Evolutionary conservation across 2,113 vertebrate species (phyloP).

Genomic region (Stercorarius parasiticus): DNA sequence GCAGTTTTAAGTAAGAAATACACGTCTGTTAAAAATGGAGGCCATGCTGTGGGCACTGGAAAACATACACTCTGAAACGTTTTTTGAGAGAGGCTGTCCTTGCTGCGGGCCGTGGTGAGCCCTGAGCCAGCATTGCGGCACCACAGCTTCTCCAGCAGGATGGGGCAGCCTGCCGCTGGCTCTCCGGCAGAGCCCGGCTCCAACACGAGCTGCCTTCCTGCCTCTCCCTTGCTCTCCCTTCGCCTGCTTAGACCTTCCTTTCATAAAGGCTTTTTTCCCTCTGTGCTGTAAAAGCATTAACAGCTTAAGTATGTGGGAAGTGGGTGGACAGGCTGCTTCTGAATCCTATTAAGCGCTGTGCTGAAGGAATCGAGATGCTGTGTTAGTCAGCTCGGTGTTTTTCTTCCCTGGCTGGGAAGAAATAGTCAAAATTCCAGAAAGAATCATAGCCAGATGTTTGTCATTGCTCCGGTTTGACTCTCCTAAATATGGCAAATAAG

Average conservation of each 20-base stretch:
- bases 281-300: constrained; percentile 21
- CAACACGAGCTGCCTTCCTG: neutral
- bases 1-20: neutral
- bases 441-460: constrained; percentile 75
- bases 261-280: neutral
- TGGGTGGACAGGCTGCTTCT: constrained; percentile 31
- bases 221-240: neutral
- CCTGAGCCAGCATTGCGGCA: rapidly evolving
- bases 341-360: constrained; percentile 18
- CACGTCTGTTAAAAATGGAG: rapidly evolving
- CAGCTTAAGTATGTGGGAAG: constrained; percentile 43
- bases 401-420: constrained; percentile 50
- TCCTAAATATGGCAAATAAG: constrained; percentile 75
- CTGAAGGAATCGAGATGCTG: neutral
- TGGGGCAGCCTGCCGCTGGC: neutral
- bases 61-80: neutral
- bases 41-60: rapidly evolving
- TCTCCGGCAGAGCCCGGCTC: neutral
- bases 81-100: neutral
- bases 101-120: rapidly evolving
- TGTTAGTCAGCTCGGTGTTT: constrained; percentile 51
- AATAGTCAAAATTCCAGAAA: constrained; percentile 73
- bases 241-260: neutral
- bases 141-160: rapidly evolving
- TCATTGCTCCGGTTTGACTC: constrained; percentile 41